A percentile compares a stretch with the other conserved stretches of the same genome.
phyloP scores from a whole-genome alignment of 2,113 vertebrate species.

The Piprites chloris region DNA sequence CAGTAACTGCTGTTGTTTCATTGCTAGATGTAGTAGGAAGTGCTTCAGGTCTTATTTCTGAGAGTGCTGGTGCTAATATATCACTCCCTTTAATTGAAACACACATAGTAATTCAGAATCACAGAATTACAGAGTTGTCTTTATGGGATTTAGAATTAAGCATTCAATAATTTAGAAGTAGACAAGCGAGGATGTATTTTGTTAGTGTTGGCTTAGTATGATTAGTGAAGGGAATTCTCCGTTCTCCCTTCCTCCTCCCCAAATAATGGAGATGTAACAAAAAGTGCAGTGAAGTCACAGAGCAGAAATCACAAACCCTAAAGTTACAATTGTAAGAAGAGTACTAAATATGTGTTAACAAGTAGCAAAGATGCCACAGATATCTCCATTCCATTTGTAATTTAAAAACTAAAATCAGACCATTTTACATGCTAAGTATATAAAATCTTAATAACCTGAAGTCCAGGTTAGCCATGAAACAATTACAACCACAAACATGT shows the following conservation, averaged over 20 bases:
- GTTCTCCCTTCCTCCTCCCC: too few species aligned
- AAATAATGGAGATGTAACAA: neutral
- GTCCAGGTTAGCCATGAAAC: neutral
- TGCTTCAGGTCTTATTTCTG: slow-evolving; percentile 78
- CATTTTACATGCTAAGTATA: neutral
- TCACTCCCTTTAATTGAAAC: slow-evolving; percentile 75
- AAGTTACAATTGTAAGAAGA: neutral
- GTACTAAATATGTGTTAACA: neutral
- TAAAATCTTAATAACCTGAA: neutral
- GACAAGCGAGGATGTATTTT: neutral
- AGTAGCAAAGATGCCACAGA: neutral
- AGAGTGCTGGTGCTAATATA: slow-evolving; percentile 83
- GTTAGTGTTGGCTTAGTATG: neutral
- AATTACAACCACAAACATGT: neutral
- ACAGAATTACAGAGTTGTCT: neutral
- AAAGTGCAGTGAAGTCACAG: neutral
- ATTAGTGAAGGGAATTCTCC: neutral
- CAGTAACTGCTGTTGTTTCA: slow-evolving; percentile 71
- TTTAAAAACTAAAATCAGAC: neutral
- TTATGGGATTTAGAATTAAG: neutral
- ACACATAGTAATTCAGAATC: neutral
- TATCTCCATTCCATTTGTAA: neutral
- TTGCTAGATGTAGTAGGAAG: slow-evolving; percentile 82
- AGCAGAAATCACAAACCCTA: neutral
- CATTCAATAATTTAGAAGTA: neutral